These are phyloP conservation scores for Dipodomys spectabilis DNA, from an alignment of 2,113 vertebrate genomes.

Conservation along the genomic window DNA sequence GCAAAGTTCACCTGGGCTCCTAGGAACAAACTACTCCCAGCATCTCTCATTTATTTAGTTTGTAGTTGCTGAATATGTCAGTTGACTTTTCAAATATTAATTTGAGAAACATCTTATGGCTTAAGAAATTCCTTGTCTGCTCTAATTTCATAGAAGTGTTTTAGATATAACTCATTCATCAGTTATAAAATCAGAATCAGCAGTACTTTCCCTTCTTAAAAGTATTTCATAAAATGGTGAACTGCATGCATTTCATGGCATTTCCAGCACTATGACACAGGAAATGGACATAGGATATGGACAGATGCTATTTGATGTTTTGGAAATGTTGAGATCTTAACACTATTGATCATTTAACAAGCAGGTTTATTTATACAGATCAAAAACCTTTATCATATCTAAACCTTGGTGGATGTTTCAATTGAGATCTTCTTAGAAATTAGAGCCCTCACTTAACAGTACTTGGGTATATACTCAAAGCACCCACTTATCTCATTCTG, in stretches of 20 bases:
- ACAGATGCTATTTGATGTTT: neutral
- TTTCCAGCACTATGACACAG: neutral
- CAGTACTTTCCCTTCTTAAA: neutral
- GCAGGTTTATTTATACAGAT: neutral
- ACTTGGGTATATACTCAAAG: conserved; percentile 5
- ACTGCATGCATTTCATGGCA: neutral
- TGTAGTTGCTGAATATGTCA: neutral
- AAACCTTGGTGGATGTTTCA: neutral
- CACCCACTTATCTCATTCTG: neutral
- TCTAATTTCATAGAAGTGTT: conserved; percentile 41
- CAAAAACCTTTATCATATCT: neutral
- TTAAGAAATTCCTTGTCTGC: neutral
- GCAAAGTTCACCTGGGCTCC: neutral
- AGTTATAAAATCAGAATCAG: neutral
- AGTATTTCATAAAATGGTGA: neutral
- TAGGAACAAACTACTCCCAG: neutral
- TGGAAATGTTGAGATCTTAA: conserved; percentile 6
- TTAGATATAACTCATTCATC: neutral
- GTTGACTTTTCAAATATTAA: conserved; percentile 50
- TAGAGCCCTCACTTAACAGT: conserved; percentile 24
- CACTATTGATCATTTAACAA: neutral
- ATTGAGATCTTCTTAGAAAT: conserved; percentile 8
- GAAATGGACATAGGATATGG: neutral
- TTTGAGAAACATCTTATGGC: neutral
- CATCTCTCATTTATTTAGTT: conserved; percentile 25